Conservation (phyloP, 1,140 invertebrate genomes). For the Paralvinella palmiformis region DNA sequence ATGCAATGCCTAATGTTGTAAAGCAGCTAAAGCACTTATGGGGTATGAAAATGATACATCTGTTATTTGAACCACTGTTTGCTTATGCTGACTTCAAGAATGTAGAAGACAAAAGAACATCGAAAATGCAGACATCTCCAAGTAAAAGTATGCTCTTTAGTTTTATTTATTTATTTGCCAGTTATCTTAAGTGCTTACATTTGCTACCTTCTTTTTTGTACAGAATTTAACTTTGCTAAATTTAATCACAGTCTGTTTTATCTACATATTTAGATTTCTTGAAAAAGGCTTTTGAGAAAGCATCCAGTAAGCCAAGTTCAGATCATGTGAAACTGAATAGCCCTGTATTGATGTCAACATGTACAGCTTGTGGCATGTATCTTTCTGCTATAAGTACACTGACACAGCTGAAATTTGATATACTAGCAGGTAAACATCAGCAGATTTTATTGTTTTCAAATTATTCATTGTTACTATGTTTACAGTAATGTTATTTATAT, state of each 20-base stretch:
- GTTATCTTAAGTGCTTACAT: too few relatives aligned
- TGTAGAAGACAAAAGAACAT: constrained; percentile 14
- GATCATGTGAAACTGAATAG: constrained; percentile 65
- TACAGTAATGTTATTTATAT: too few relatives aligned
- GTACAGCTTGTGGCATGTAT: constrained; percentile 82
- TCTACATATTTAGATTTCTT: constrained; percentile 36
- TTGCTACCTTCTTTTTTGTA: too few relatives aligned
- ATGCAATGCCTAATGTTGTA: constrained; percentile 72
- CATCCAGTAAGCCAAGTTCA: constrained; percentile 32
- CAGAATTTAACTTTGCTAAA: too few relatives aligned
- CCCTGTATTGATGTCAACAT: constrained; percentile 69
- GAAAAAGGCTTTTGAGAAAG: constrained; percentile 49
- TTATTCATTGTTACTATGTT: too few relatives aligned
- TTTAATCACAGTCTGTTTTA: neutral
- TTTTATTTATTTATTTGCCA: too few relatives aligned
- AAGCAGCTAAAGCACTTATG: constrained; percentile 78
- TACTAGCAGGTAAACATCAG: constrained; percentile 86
- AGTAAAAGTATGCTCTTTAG: too few relatives aligned
- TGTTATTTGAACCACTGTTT: constrained; percentile 52
- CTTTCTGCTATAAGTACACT: constrained; percentile 83
- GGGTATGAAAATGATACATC: constrained; percentile 62
- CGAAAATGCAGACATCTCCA: constrained; percentile 2
- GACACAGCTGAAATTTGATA: constrained; percentile 85
- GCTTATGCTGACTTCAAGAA: constrained; percentile 16
- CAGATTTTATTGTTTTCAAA: too few relatives aligned